phyloP scores from a whole-genome alignment of 2,113 vertebrate genomes.

The Cranoglanis bouderius region DNA sequence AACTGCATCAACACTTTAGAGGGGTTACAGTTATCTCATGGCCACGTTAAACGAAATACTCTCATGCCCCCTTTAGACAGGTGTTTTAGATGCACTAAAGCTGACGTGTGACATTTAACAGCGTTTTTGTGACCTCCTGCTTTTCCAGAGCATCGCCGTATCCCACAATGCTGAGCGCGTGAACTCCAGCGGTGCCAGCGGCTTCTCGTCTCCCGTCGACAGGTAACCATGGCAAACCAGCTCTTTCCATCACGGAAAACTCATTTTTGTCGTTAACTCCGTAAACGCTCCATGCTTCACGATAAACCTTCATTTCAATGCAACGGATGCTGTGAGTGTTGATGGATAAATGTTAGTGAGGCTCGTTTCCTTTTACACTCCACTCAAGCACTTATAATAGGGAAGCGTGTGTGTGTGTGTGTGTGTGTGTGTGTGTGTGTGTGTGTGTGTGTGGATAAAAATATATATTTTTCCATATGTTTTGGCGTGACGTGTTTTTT shows the following conservation, averaged over 20 bases:
- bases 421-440: slow-evolving; percentile 2
- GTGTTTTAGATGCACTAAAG: background rate
- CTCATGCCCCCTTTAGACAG: background rate
- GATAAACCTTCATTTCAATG: background rate
- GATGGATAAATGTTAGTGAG: background rate
- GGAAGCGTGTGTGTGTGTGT: background rate
- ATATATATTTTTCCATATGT: background rate
- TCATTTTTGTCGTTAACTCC: background rate
- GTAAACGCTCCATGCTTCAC: background rate
- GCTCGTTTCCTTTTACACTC: background rate
- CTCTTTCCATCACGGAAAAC: background rate
- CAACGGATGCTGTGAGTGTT: background rate
- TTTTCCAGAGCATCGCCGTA: slow-evolving; percentile 78
- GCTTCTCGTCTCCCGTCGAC: slow-evolving; percentile 83
- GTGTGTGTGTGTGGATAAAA: too few species aligned
- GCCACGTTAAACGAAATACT: background rate
- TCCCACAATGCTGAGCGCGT: slow-evolving; percentile 62
- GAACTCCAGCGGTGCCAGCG: slow-evolving; percentile 58
- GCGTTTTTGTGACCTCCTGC: background rate
- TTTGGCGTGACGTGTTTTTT: background rate
- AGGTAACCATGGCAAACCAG: slow-evolving; percentile 71
- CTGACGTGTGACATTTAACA: background rate
- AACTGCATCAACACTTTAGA: background rate
- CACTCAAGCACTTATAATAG: background rate
- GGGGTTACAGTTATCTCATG: background rate